A percentile compares a stretch with the other conserved stretches of the same genome.
Conservation (phyloP, 2,113 vertebrate species). For the Nannospalax galili region DNA sequence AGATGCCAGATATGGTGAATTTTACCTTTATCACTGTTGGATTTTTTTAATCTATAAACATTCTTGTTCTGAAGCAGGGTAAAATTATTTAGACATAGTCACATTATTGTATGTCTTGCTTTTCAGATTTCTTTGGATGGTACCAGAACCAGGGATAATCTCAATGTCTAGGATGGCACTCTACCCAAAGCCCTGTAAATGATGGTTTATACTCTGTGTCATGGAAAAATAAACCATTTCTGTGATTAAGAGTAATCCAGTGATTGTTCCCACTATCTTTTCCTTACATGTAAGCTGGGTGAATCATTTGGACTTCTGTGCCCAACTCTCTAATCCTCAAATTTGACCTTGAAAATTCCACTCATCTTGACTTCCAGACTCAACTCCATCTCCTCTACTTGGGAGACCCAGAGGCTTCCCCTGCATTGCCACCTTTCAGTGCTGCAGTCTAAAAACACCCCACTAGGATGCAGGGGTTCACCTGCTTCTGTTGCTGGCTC, state of each 20-base stretch:
- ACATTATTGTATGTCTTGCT: neutral
- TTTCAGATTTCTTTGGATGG: neutral
- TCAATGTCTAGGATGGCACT: neutral
- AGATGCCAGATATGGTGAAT: neutral
- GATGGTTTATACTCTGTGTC: neutral
- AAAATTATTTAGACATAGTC: neutral
- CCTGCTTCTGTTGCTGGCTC: neutral
- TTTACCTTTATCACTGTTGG: neutral
- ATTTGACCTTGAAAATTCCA: neutral
- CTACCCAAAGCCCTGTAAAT: neutral
- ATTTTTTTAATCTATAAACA: slow-evolving; percentile 31
- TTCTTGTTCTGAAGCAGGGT: neutral
- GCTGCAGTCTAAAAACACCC: neutral
- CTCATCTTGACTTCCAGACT: neutral
- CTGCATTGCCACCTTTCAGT: neutral
- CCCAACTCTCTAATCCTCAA: neutral
- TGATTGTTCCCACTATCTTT: neutral
- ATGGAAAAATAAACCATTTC: neutral
- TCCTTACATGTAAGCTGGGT: neutral
- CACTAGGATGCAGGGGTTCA: neutral
- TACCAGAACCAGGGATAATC: neutral
- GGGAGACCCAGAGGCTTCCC: neutral
- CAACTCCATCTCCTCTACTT: neutral
- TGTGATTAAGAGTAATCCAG: neutral
- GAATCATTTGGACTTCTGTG: neutral